phyloP scores from a whole-genome alignment of 2,888 invertebrate species.

The Eulithis testata region DNA sequence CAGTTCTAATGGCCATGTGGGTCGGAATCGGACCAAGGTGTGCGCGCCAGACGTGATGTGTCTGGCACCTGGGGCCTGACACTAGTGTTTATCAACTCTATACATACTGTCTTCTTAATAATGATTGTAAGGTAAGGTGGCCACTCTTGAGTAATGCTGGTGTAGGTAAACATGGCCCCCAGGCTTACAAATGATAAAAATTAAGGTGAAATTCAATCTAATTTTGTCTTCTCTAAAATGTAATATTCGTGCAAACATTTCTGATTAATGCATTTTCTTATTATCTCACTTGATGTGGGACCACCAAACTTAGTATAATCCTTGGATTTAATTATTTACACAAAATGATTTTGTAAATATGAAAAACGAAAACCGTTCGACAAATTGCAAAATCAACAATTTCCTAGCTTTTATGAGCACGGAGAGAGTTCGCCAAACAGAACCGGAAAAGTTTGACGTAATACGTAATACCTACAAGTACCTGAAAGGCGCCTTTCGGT shows the following conservation, averaged over 20 bases:
- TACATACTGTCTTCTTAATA: conserved; percentile 88
- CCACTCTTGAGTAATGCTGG: too few relatives aligned
- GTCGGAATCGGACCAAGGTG: conserved; percentile 91
- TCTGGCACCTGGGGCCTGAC: conserved; percentile 91
- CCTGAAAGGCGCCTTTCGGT: conserved; percentile 13
- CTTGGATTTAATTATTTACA: too few relatives aligned
- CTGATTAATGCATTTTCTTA: too few relatives aligned
- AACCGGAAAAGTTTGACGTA: conserved; percentile 36
- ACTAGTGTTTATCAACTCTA: conserved; percentile 87
- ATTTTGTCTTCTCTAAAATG: too few relatives aligned
- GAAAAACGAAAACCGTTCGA: conserved; percentile 14
- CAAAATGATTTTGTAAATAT: background rate
- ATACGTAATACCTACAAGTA: conserved; percentile 22
- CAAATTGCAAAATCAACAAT: conserved; percentile 29
- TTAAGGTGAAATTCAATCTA: too few relatives aligned
- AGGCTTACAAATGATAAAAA: too few relatives aligned
- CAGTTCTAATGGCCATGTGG: conserved; percentile 81
- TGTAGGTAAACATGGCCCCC: too few relatives aligned
- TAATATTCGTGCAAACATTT: too few relatives aligned
- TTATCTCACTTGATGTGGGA: too few relatives aligned
- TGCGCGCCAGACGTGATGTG: conserved; percentile 91
- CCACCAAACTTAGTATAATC: background rate
- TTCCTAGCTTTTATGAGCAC: conserved; percentile 30
- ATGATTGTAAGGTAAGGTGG: conserved; percentile 75
- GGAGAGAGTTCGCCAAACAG: conserved; percentile 26